Evolutionary conservation across 2,888 invertebrate genomes (phyloP).

Genomic region (Hofmannophila pseudospretella): DNA sequence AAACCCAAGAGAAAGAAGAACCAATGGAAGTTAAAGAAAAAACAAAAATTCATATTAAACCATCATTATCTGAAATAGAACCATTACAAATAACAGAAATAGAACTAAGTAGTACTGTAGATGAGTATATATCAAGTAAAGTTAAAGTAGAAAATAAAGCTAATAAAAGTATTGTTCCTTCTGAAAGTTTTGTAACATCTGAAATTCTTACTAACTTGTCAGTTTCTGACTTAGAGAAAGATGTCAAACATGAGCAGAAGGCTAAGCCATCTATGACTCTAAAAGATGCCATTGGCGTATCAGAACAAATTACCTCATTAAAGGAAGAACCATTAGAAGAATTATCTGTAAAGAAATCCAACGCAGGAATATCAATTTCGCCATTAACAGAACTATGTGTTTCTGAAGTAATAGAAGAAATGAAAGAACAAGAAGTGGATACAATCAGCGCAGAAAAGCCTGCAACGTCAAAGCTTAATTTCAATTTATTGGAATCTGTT

Average conservation of each 20-base stretch:
- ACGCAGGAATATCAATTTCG: slow-evolving; percentile 76
- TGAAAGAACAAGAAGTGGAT: slow-evolving; percentile 77
- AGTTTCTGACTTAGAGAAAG: slow-evolving; percentile 58
- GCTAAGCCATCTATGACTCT: slow-evolving; percentile 78
- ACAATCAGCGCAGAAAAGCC: slow-evolving; percentile 57
- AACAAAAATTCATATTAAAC: slow-evolving; percentile 34
- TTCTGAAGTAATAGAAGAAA: slow-evolving; percentile 80
- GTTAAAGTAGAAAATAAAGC: slow-evolving; percentile 32
- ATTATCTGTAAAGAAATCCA: slow-evolving; percentile 62
- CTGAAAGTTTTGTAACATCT: slow-evolving; percentile 68
- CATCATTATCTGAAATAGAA: slow-evolving; percentile 47
- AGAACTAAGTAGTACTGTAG: slow-evolving; percentile 39
- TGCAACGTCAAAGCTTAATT: slow-evolving; percentile 78
- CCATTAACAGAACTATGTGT: slow-evolving; percentile 81
- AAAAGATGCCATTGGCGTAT: slow-evolving; percentile 82
- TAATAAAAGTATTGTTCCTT: slow-evolving; percentile 38
- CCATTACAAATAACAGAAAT: slow-evolving; percentile 56
- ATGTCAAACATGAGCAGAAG: slow-evolving; percentile 50
- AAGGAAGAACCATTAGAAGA: slow-evolving; percentile 79
- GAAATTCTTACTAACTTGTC: slow-evolving; percentile 75
- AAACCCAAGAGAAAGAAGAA: slow-evolving; percentile 54
- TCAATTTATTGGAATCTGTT: slow-evolving; percentile 80
- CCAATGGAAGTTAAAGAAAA: slow-evolving; percentile 42
- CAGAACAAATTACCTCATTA: slow-evolving; percentile 78
- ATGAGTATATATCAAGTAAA: slow-evolving; percentile 34